A percentile compares a stretch with the other conserved stretches of the same genome.
phyloP scores from a whole-genome alignment of 2,113 vertebrate species.

The Tragelaphus buxtoni region DNA sequence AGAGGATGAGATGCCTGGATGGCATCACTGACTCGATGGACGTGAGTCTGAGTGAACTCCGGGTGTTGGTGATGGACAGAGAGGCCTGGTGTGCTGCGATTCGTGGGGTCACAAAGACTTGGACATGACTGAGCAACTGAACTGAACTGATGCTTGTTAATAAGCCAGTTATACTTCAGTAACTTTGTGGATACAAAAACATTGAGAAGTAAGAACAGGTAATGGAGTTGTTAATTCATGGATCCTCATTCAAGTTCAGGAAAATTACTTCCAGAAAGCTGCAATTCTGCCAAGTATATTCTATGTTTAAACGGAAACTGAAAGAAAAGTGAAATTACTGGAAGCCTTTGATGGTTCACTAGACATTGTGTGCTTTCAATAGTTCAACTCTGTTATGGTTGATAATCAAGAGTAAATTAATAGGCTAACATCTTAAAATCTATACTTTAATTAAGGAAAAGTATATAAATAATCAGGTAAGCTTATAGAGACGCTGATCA shows the following conservation, averaged over 20 bases:
- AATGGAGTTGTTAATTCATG: constrained; percentile 1
- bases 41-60: too few species aligned
- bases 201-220: background rate
- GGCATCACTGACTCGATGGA: too few species aligned
- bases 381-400: constrained; percentile 22
- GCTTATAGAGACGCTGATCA: background rate
- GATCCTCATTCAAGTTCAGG: constrained; percentile 1
- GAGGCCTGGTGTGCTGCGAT: too few species aligned
- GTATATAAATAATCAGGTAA: background rate
- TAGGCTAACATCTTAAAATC: constrained; percentile 64
- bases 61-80: too few species aligned
- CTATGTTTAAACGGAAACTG: background rate
- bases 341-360: background rate
- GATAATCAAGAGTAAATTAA: constrained; percentile 49
- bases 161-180: background rate
- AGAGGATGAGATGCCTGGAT: too few species aligned
- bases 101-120: too few species aligned
- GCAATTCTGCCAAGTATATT: background rate
- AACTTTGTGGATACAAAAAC: background rate
- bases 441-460: constrained; percentile 63
- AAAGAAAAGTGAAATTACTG: constrained; percentile 18
- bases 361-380: constrained; percentile 22
- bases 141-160: background rate
- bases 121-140: background rate
- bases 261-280: constrained; percentile 1